phyloP scores from a whole-genome alignment of 2,888 invertebrate genomes.

The Tinea pellionella region DNA sequence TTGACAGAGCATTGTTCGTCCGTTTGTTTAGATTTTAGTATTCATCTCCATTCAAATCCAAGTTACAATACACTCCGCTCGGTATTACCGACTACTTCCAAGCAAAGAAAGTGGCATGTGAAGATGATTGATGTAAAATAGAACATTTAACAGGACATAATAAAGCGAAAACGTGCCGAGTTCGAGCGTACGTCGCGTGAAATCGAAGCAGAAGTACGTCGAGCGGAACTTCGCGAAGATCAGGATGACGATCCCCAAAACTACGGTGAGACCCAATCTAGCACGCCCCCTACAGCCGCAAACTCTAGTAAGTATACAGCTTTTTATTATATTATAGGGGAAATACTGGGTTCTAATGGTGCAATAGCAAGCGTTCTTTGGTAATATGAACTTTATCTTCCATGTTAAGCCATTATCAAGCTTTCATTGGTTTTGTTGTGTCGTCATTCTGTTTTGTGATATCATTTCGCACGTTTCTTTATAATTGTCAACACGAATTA shows the following conservation, averaged over 20 bases:
- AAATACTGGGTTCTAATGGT: not conserved
- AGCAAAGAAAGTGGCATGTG: no score
- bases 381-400: no score
- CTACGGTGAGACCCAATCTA: conserved; percentile 20
- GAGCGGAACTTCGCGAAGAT: conserved; percentile 65
- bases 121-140: no score
- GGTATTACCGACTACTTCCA: no score
- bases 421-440: no score
- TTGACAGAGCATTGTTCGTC: no score
- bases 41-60: no score
- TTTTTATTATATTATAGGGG: conserved; percentile 13
- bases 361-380: not conserved
- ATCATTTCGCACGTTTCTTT: not conserved
- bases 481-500: not conserved
- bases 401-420: no score
- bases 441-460: not conserved
- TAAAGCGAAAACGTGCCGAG: conserved; percentile 73
- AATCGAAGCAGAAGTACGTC: conserved; percentile 76
- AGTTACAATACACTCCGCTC: no score
- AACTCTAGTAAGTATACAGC: conserved; percentile 21
- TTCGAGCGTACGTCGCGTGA: conserved; percentile 82
- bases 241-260: not conserved
- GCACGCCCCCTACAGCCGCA: conserved; percentile 21
- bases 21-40: no score
- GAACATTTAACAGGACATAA: conserved; percentile 63